These are phyloP conservation scores for Chrysocyon brachyurus DNA, from an alignment of 2,797 vertebrate species.

Conservation along the genomic window DNA sequence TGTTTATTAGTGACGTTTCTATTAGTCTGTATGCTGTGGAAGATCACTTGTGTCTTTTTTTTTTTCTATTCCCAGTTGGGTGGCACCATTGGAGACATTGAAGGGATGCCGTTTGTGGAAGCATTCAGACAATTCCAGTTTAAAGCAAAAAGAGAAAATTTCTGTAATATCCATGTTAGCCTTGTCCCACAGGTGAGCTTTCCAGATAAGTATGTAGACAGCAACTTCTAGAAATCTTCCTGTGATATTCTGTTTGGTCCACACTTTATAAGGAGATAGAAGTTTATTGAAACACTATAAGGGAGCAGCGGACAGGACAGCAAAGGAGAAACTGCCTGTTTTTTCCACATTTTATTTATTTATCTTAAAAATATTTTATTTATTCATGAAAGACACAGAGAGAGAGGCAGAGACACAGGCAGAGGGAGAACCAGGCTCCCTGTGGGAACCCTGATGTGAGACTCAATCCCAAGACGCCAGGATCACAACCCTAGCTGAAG, in stretches of 20 bases:
- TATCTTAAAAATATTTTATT: too few species aligned
- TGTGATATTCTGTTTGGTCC: background rate
- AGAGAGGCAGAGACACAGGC: too few species aligned
- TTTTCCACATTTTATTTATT: background rate
- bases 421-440: too few species aligned
- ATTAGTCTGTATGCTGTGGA: background rate
- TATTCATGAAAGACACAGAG: too few species aligned
- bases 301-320: background rate
- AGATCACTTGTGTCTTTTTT: background rate
- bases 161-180: constrained; percentile 92
- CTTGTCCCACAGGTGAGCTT: constrained; percentile 90
- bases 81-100: constrained; percentile 92
- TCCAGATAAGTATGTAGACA: background rate
- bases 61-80: constrained; percentile 86
- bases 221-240: background rate
- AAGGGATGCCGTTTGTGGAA: constrained; percentile 92
- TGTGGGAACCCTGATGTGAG: too few species aligned
- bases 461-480: too few species aligned
- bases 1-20: background rate
- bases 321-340: background rate
- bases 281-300: background rate
- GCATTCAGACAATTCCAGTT: constrained; percentile 92
- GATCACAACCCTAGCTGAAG: too few species aligned
- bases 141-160: constrained; percentile 91
- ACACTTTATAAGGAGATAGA: background rate